Evolutionary conservation across 2,888 invertebrate genomes (phyloP), one percentile per base, ranked within the genome.

Genomic region (Torymus aiolomorphi): DNA sequence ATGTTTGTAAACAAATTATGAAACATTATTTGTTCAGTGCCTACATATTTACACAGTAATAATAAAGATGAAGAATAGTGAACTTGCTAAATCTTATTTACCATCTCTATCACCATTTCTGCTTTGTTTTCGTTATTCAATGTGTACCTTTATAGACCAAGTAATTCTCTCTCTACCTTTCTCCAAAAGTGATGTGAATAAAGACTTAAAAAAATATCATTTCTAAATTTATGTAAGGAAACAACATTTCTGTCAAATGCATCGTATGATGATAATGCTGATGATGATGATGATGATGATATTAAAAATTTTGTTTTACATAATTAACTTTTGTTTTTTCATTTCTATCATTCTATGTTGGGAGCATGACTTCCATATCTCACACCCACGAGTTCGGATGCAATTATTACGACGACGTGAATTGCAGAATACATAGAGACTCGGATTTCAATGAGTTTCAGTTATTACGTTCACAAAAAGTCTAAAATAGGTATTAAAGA

Each of bases 1-100:
- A 90, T 89, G 89, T 89, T 89, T 90, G 89, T 89, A 89, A 90
- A 80, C 75, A 80, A 80, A 75, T 76, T 80, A 89, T 89, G 88
- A 90, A 89, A 90, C 88, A 89, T 90, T 89, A 89, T 90, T 90
- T 90, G 89, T 90, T 90, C 89, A 89, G 89, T 89, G 89, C 89
- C 89, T 90, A 89, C 89, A 90, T 80, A 80, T 80, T 80, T 79
- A 76, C 75, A 80, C 71, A 80, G 71, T 76, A 80, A 87, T 88
- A 89, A 89, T 88, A 89, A 89, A 88, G 71, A 89, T 87, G 87
- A 89, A 87, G 83, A 87, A 88, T 88, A 89, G 88, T 85, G 88
- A 88, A 88, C 62, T 79, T 80, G 82, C 79, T 80, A 83, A 82
- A 65, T 83, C 81, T 82, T 80, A 82, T 84, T 83, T 84, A 80